phyloP scores from a whole-genome alignment of 2,797 vertebrate genomes.

The Anguilla anguilla region DNA sequence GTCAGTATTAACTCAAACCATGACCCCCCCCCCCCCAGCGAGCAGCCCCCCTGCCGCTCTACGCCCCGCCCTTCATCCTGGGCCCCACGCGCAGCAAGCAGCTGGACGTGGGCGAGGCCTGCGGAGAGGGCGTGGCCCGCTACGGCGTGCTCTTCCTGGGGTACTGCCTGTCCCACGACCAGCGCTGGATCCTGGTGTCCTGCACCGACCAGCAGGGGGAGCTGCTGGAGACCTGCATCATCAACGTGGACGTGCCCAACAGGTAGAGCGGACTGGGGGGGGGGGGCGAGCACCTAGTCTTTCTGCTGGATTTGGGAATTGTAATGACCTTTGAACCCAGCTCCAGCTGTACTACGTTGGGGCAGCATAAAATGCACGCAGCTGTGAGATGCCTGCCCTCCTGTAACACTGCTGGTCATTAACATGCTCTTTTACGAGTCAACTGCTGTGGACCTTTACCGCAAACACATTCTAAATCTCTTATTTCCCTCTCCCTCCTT shows the following conservation, averaged over 20 bases:
- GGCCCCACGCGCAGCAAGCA: constrained; percentile 89
- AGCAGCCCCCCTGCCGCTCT: constrained; percentile 86
- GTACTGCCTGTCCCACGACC: constrained; percentile 95
- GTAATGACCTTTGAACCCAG: not conserved
- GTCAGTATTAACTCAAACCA: not conserved
- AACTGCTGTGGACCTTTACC: not conserved
- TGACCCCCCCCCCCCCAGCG: constrained; percentile 66
- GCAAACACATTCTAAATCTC: not conserved
- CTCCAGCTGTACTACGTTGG: not conserved
- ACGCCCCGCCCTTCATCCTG: constrained; percentile 89
- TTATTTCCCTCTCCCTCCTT: not conserved
- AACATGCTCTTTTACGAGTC: not conserved
- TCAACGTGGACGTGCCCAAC: constrained; percentile 95
- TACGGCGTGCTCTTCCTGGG: constrained; percentile 95
- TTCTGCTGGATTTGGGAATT: not conserved
- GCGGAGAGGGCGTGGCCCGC: constrained; percentile 85
- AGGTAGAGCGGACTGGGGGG: constrained; percentile 69
- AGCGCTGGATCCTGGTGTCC: constrained; percentile 95
- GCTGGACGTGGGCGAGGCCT: constrained; percentile 88
- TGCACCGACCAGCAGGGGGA: constrained; percentile 97
- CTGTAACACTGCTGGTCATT: not conserved
- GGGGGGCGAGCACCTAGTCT: not conserved
- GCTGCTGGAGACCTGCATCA: constrained; percentile 89
- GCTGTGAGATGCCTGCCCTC: not conserved
- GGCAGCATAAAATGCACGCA: not conserved